Conservation (phyloP, 2,888 invertebrate genomes). For the Microplitis manilae region DNA sequence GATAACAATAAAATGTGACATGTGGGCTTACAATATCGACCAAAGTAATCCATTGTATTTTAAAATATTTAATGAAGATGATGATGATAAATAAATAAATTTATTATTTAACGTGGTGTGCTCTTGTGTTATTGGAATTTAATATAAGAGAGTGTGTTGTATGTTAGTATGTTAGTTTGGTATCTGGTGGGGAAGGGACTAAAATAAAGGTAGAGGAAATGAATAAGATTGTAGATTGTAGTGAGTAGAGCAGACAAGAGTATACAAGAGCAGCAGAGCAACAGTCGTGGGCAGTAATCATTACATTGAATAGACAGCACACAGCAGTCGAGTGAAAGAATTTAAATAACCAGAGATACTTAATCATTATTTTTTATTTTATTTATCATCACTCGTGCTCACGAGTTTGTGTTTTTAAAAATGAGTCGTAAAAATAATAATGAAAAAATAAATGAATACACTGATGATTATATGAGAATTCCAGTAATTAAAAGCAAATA, state of each 20-base stretch:
- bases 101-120: neutral
- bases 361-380: neutral
- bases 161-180: neutral
- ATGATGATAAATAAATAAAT: neutral
- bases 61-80: constrained; percentile 56
- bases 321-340: neutral
- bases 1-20: constrained; percentile 60
- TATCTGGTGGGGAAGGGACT: neutral
- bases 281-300: neutral
- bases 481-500: constrained; percentile 60
- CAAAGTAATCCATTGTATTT: constrained; percentile 57
- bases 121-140: neutral
- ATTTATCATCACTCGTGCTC: neutral
- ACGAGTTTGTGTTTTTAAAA: neutral
- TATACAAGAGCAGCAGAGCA: neutral
- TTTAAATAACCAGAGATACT: neutral
- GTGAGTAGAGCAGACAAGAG: neutral
- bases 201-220: neutral
- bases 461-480: constrained; percentile 58
- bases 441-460: constrained; percentile 55
- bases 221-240: neutral
- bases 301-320: neutral
- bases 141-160: neutral
- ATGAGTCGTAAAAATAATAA: neutral
- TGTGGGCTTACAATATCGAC: constrained; percentile 62